phyloP scores from a whole-genome alignment of 2,113 vertebrate species.

The Calyptomena viridis region DNA sequence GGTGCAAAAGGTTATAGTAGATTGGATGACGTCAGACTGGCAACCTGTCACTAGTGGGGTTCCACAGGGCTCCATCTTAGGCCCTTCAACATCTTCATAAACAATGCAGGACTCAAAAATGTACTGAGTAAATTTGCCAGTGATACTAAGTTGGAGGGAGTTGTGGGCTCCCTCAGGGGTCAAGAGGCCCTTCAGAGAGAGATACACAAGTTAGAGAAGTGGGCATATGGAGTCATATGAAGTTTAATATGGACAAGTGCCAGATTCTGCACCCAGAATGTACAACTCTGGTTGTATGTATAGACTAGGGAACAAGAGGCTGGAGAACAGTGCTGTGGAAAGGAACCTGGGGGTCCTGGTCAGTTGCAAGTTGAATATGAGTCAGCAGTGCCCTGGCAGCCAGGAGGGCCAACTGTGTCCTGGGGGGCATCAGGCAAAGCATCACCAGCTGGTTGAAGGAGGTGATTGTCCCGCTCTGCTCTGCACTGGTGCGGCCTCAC shows the following conservation, averaged over 20 bases:
- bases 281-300: not conserved
- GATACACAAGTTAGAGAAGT: not conserved
- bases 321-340: not conserved
- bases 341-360: not conserved
- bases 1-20: not conserved
- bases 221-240: not conserved
- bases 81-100: not conserved
- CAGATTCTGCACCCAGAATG: not conserved
- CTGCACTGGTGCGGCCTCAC: rapidly evolving
- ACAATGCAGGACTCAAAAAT: not conserved
- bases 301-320: not conserved
- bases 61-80: not conserved
- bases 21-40: not conserved
- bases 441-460: rapidly evolving
- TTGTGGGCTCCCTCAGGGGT: not conserved
- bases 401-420: not conserved
- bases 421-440: not conserved
- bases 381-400: not conserved
- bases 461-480: not conserved
- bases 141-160: not conserved
- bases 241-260: not conserved
- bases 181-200: not conserved
- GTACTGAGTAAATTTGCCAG: not conserved
- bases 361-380: rapidly evolving
- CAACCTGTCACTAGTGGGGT: not conserved